Conservation (phyloP, 2,888 invertebrate species). For the Apotomis turbidana region DNA sequence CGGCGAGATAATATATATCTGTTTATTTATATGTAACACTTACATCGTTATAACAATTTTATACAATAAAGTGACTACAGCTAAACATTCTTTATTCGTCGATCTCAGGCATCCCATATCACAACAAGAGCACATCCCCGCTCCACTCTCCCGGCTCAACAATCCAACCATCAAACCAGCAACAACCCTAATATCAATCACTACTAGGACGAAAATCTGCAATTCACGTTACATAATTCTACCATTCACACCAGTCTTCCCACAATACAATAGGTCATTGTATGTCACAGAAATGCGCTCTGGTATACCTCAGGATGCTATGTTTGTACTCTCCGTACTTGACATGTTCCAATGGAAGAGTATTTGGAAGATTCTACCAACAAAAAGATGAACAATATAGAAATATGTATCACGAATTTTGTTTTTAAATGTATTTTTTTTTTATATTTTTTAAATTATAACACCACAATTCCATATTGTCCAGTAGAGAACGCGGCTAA, state of each 20-base stretch:
- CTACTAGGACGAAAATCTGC: constrained; percentile 52
- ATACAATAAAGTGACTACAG: constrained; percentile 63
- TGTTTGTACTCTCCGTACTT: constrained; percentile 67
- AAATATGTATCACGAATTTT: constrained; percentile 46
- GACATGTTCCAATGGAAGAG: constrained; percentile 38
- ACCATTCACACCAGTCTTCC: constrained; percentile 49
- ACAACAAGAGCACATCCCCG: constrained; percentile 73
- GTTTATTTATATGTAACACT: constrained; percentile 77
- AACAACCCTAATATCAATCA: constrained; percentile 46
- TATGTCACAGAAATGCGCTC: constrained; percentile 50
- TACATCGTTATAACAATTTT: constrained; percentile 68
- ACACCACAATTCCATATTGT: constrained; percentile 76
- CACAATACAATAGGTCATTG: constrained; percentile 46
- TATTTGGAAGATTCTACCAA: constrained; percentile 55
- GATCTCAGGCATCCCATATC: constrained; percentile 64
- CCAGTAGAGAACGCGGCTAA: constrained; percentile 54
- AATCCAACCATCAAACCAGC: constrained; percentile 21
- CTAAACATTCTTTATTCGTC: constrained; percentile 63
- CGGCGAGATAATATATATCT: constrained; percentile 64
- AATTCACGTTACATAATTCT: constrained; percentile 60
- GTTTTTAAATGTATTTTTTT: constrained; percentile 64
- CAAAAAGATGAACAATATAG: constrained; percentile 44
- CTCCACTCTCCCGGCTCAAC: constrained; percentile 47
- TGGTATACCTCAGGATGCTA: constrained; percentile 57
- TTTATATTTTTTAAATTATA: constrained; percentile 59